Conservation (phyloP, 2,888 invertebrate genomes). For the Hecatera dysodea region DNA sequence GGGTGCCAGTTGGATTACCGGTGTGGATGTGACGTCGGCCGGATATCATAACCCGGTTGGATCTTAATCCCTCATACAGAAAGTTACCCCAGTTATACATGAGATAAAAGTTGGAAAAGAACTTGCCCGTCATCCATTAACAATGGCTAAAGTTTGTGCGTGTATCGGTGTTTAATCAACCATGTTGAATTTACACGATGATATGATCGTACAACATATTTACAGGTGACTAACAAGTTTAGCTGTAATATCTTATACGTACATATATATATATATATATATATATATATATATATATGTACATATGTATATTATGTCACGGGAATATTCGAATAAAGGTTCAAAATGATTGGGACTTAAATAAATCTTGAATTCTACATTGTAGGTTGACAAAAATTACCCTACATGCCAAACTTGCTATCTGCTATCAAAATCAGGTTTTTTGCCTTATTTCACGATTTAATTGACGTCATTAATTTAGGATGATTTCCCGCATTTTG, state of each 20-base stretch:
- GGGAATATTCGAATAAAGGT: background rate
- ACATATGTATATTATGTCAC: background rate
- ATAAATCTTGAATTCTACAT: too few relatives aligned
- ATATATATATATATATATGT: too few relatives aligned
- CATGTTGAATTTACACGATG: background rate
- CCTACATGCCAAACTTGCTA: too few relatives aligned
- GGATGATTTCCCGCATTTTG: too few relatives aligned
- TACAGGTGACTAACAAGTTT: background rate
- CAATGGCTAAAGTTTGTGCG: constrained; percentile 48
- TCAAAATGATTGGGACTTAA: too few relatives aligned
- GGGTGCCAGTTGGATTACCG: constrained; percentile 53
- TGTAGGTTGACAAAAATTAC: too few relatives aligned
- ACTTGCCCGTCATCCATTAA: constrained; percentile 49
- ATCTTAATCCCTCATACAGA: constrained; percentile 49
- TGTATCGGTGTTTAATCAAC: constrained; percentile 54
- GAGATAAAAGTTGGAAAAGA: constrained; percentile 42
- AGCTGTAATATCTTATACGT: background rate
- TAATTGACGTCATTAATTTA: too few relatives aligned
- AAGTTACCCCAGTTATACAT: constrained; percentile 36
- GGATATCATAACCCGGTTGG: constrained; percentile 46
- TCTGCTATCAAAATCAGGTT: too few relatives aligned
- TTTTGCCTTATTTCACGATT: too few relatives aligned
- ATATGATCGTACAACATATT: constrained; percentile 3
- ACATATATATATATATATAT: too few relatives aligned
- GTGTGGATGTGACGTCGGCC: constrained; percentile 54